phyloP scores from a whole-genome alignment of 1,140 invertebrate genomes.

The Caenorhabditis briggsae region DNA sequence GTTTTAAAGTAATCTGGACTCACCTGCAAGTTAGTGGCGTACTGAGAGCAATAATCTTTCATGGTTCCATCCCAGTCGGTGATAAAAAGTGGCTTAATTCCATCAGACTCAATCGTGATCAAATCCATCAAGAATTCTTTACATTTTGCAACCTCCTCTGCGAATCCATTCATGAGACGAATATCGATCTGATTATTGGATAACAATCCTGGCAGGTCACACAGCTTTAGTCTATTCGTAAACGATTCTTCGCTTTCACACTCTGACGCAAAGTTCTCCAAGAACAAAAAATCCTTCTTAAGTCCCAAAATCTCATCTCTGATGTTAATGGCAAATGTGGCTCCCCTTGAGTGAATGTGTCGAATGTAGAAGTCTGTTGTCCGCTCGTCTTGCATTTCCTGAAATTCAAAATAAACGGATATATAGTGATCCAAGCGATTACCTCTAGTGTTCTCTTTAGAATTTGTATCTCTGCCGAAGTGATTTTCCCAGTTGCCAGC shows the following conservation, averaged over 20 bases:
- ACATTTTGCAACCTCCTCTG: not conserved
- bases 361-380: not conserved
- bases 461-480: not conserved
- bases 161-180: not conserved
- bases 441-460: conserved; percentile 18
- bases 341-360: conserved; percentile 41
- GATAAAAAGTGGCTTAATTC: conserved; percentile 73
- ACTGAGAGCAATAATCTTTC: conserved; percentile 78
- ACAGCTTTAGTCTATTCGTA: not conserved
- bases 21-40: conserved; percentile 76
- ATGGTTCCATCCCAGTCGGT: conserved; percentile 78
- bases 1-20: too few relatives aligned
- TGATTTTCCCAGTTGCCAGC: not conserved
- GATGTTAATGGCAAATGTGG: conserved; percentile 34
- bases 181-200: not conserved
- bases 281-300: conserved; percentile 23
- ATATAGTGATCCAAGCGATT: too few relatives aligned
- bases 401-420: not conserved
- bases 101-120: not conserved
- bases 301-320: conserved; percentile 29
- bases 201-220: not conserved
- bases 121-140: not conserved
- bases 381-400: conserved; percentile 31
- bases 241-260: not conserved
- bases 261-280: conserved; percentile 4